Evolutionary conservation across 2,888 invertebrate species (phyloP), one percentile per base, ranked within the genome.

Genomic region (Girardia tigrina): DNA sequence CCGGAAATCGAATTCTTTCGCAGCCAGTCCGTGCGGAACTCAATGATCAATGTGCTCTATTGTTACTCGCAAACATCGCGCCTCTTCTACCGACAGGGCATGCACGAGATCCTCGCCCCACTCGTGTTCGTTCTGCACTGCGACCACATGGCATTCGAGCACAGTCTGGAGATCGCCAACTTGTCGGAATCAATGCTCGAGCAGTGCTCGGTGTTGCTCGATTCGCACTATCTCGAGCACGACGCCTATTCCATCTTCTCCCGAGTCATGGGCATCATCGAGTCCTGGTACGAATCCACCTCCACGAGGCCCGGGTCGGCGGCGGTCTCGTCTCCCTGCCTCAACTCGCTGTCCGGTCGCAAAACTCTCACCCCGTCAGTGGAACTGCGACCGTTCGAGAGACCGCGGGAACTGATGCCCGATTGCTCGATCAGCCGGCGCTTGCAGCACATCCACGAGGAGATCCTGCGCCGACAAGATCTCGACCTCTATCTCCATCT

Each of bases 41-140:
- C 88, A 79, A 90, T 91, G 90, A 88, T 88, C 85, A 84, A 86
- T 78, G 84, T 88, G 78, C 82, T 88, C 75, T 87, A 88, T 80
- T 86, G 85, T 78, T 87, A 86, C 81, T 86, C 87, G 70, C 83
- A 90, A 16, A 29, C 28, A n/a, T 77, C 72, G 1, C 27, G 26
- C 26, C 42, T 71, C 26, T 29, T 23, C 28, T 77, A 77, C 56
- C 29, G 77, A 14, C 82, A 88, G 86, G 91, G 91, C 26, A 91
- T 91, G 91, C 91, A 91, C 84, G 91, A 91, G 83, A 87, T 91
- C 72, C 84, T 91, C 73, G 91, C 91, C 0, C 91, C 91, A 0
- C 83, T 91, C 72, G 85, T 91, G 28, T 90, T 89, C 81, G 90
- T 91, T 14, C 85, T 91, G 26, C 88, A 89, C 80, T 87, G 88